Conservation (phyloP, 2,797 vertebrate genomes). For the Chloroceryle inda region DNA sequence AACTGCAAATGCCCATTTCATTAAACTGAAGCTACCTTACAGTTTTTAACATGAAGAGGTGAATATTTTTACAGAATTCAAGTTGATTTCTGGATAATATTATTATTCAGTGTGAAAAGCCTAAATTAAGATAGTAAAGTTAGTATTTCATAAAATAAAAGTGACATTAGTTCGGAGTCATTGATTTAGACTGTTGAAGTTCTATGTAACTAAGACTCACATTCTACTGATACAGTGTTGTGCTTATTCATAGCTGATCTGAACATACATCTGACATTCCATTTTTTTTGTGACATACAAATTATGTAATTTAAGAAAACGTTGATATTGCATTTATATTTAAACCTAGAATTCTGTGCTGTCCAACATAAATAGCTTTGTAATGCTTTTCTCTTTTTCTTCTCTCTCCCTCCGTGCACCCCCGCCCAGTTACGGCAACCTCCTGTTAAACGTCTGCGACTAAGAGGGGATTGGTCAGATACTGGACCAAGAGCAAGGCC, state of each 20-base stretch:
- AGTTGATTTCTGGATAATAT: background rate
- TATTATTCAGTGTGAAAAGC: background rate
- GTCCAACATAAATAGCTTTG: background rate
- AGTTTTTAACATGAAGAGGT: background rate
- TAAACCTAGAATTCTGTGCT: background rate
- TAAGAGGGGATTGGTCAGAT: slow-evolving; percentile 98
- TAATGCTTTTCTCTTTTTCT: background rate
- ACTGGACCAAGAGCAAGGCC: slow-evolving; percentile 97
- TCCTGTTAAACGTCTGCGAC: slow-evolving; percentile 94
- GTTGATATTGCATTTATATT: background rate
- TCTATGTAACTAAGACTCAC: background rate
- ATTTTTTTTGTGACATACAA: background rate
- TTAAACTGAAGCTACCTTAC: background rate
- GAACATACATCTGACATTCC: background rate
- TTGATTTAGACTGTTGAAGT: background rate
- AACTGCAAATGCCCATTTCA: background rate
- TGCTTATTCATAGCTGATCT: background rate
- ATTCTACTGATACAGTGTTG: background rate
- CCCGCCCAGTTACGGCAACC: slow-evolving; percentile 91
- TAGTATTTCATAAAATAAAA: background rate
- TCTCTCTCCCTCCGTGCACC: background rate
- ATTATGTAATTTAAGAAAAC: background rate
- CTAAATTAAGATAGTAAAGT: background rate
- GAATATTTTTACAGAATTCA: background rate
- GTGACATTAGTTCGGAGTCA: background rate